Base-by-base conservation (phyloP, 2,113 vertebrate genomes). In the Dromas ardeola region DNA sequence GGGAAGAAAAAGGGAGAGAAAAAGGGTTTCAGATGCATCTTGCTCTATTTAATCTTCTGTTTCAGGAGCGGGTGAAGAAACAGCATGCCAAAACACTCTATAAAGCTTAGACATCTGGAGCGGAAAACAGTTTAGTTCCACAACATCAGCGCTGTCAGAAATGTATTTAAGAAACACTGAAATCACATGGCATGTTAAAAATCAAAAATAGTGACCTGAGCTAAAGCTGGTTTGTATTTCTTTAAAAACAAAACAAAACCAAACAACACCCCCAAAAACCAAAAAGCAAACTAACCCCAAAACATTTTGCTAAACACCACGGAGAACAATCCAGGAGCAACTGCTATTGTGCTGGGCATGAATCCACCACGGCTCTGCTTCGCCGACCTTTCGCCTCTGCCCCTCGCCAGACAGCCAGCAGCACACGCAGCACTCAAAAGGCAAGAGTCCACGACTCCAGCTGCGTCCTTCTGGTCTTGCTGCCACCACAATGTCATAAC, bases 401-500 rank as follows among this genome's bases (percentile, higher is more conserved):
- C 67, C 82, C 86, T 83, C 1, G 0, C 38, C 87, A 89, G 77
- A 11, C 66, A 86, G 81, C 49, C 81, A 58, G 71, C 45, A 90
- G 82, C 70, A 86, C 81, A 85, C 2, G 3, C 16, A 90, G 78
- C 22, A 6, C 86, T 86, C 52, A 2, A 19, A 82, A 66, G 81
- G 84, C 93, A 93, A 53, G 84, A 91, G 74, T 91, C 94, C 73
- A 79, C 1, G 2, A 61, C 86, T 97, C 93, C 96, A 97, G 94
- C 95, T 96, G 95, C 70, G 93, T 86, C 91, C 89, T 95, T 74
- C 94, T 92, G 72, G 63, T 91, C 86, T 70, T 73, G 15, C 89
- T 93, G 89, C 93, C 95, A 96, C 91, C 86, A 80, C 70, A 58
- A 30, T 72, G 74, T 94, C 78, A 69, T 77, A 96, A 95, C 81